These are phyloP conservation scores for Labrus mixtus DNA, from an alignment of 2,113 vertebrate species.

Conservation along the genomic window DNA sequence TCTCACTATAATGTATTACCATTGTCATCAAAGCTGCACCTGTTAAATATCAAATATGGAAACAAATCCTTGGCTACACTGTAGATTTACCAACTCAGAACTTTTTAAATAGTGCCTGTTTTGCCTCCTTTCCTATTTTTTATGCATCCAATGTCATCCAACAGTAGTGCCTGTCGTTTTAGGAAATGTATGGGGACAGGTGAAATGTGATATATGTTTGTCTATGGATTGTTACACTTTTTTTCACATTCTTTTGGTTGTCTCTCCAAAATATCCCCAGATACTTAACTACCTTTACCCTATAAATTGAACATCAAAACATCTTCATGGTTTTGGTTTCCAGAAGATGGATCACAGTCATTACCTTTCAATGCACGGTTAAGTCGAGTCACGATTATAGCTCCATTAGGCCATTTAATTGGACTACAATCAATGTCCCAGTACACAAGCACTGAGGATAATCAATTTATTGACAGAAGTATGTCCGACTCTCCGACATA, in stretches of 20 bases:
- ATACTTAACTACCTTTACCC: not conserved
- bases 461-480: too few species aligned
- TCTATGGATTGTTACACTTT: not conserved
- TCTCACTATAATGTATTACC: slow-evolving; percentile 24
- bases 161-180: slow-evolving; percentile 52
- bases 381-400: too few species aligned
- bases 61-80: slow-evolving; percentile 33
- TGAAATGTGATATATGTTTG: not conserved
- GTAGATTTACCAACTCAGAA: slow-evolving; percentile 38
- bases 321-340: slow-evolving; percentile 4
- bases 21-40: slow-evolving; percentile 43
- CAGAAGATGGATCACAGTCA: not conserved
- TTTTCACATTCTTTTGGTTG: not conserved
- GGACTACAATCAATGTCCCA: too few species aligned
- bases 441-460: too few species aligned
- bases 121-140: slow-evolving; percentile 18
- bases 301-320: too few species aligned
- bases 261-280: not conserved
- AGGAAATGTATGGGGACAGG: slow-evolving; percentile 48
- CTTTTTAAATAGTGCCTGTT: slow-evolving; percentile 11
- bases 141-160: too few species aligned
- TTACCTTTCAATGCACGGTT: not conserved
- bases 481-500: too few species aligned
- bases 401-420: too few species aligned
- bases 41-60: slow-evolving; percentile 55